Evolutionary conservation across 2,888 invertebrate genomes (phyloP), one percentile per base, ranked within the genome.

Genomic region (Sericinus montela): DNA sequence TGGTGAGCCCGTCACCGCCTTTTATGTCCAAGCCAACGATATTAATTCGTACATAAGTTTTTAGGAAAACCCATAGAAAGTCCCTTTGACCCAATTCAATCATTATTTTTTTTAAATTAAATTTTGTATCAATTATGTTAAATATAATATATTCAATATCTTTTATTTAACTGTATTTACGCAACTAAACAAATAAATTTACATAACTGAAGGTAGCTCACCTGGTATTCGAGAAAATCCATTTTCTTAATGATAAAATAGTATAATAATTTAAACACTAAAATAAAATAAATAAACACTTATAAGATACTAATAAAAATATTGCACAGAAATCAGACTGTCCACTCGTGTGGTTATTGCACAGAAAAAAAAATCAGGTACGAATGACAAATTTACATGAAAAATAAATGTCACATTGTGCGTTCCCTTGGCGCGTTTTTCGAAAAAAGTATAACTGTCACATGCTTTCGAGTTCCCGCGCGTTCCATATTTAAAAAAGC

Each of bases 141-240:
- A n/a, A n/a, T n/a, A n/a, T n/a, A n/a, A n/a, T n/a, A n/a, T n/a
- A n/a, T n/a, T n/a, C n/a, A n/a, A n/a, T n/a, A n/a, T n/a, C n/a
- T n/a, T n/a, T n/a, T n/a, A n/a, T n/a, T n/a, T n/a, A n/a, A n/a
- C n/a, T n/a, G n/a, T n/a, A n/a, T n/a, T n/a, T n/a, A n/a, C n/a
- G n/a, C n/a, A n/a, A n/a, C n/a, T n/a, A n/a, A n/a, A n/a, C n/a
- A n/a, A n/a, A n/a, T n/a, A n/a, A n/a, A n/a, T n/a, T n/a, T n/a
- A n/a, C 23, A 23, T 6, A 23, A 5, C 25, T 8, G 11, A 32
- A 32, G 9, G 11, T 32, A 32, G 43, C 80, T 79, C 61, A 88
- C 87, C 83, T 87, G 87, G 60, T 87, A 88, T 57, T 88, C 87
- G 45, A 75, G 80, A 52, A 85, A 73, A 80, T 88, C 87, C 87